phyloP scores from a whole-genome alignment of 2,113 vertebrate genomes.

The Brachyistius frenatus region DNA sequence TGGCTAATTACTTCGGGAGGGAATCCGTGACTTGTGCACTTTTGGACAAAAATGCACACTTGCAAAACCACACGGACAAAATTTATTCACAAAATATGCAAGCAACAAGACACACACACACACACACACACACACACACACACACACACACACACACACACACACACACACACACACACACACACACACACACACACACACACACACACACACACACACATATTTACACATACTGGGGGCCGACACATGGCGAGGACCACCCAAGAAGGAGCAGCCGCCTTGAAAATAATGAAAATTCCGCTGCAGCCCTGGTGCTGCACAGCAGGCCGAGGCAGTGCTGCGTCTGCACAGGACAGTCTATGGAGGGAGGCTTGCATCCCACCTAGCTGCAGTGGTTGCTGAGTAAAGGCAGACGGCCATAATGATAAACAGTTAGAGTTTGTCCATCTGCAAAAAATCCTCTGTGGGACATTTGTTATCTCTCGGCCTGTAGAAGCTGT shows the following conservation, averaged over 20 bases:
- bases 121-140: slow-evolving; percentile 47
- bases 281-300: slow-evolving; percentile 75
- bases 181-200: slow-evolving; percentile 8
- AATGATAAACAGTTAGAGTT: slow-evolving; percentile 36
- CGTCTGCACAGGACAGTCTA: slow-evolving; percentile 14
- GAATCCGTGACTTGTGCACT: slow-evolving; percentile 64
- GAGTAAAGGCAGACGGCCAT: slow-evolving; percentile 11
- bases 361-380: slow-evolving; percentile 42
- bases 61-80: slow-evolving; percentile 60
- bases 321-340: slow-evolving; percentile 51
- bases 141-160: slow-evolving; percentile 50
- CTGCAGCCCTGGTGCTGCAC: slow-evolving; percentile 62
- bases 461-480: slow-evolving; percentile 12
- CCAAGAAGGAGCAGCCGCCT: slow-evolving; percentile 69
- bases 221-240: slow-evolving; percentile 63
- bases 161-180: slow-evolving; percentile 38
- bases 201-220: slow-evolving; percentile 50
- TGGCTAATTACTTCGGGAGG: slow-evolving; percentile 63
- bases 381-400: slow-evolving; percentile 40
- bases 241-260: slow-evolving; percentile 77
- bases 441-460: slow-evolving; percentile 25
- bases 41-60: slow-evolving; percentile 52
- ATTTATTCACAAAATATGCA: slow-evolving; percentile 62
- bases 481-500: slow-evolving; percentile 10
- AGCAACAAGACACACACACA: slow-evolving; percentile 43